A percentile compares a stretch with the other conserved stretches of the same genome.
Conservation (phyloP, 2,888 invertebrate species). For the Pheosia gnoma region DNA sequence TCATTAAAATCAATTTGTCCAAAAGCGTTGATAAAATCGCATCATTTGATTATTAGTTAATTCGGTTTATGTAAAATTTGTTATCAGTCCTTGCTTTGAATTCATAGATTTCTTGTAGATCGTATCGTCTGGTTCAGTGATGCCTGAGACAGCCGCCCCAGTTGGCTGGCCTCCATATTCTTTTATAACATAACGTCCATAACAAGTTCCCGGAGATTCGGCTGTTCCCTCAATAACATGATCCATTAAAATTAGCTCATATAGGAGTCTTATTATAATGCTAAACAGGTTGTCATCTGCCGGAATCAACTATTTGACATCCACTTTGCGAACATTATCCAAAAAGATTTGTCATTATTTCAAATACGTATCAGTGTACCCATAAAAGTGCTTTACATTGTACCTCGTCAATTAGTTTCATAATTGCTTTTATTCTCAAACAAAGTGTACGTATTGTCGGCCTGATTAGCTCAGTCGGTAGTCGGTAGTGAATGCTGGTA, state of each 20-base stretch:
- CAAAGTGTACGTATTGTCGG: conserved; percentile 29
- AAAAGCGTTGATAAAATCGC: conserved; percentile 5
- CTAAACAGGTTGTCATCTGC: not conserved
- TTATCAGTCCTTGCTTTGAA: conserved; percentile 15
- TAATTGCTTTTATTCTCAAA: conserved; percentile 41
- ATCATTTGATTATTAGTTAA: not conserved
- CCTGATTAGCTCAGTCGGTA: too few species aligned
- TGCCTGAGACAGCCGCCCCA: conserved; percentile 45
- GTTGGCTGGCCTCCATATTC: conserved; percentile 56
- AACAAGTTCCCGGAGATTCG: conserved; percentile 29
- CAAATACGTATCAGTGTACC: too few species aligned
- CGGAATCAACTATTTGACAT: not conserved
- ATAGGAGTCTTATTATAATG: not conserved
- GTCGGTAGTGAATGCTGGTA: too few species aligned
- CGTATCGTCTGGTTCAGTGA: conserved; percentile 25
- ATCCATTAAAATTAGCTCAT: conserved; percentile 11
- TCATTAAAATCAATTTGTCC: conserved; percentile 5
- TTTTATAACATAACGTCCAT: conserved; percentile 34
- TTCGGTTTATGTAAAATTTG: not conserved
- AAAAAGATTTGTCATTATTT: not conserved
- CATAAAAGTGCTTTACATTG: not conserved
- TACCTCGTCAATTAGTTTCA: conserved; percentile 6
- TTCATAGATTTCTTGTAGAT: conserved; percentile 21
- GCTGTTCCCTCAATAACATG: conserved; percentile 19
- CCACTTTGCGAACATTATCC: not conserved